Percentiles rank a stretch among this genome's conserved stretches.
phyloP scores from a whole-genome alignment of 2,888 invertebrate species.

The Acrobasis repandana region DNA sequence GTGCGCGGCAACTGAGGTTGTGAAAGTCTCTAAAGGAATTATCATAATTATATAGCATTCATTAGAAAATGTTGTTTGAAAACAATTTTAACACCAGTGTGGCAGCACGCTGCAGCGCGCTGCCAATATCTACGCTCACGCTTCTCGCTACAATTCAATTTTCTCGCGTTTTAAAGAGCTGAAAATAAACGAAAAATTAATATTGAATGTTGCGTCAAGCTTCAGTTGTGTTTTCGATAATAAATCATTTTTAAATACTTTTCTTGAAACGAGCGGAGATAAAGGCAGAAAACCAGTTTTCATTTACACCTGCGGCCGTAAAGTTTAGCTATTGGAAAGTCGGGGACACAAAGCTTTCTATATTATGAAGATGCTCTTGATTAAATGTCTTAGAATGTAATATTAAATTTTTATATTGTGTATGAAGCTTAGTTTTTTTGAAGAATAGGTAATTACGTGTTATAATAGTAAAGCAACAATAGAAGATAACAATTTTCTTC shows the following conservation, averaged over 20 bases:
- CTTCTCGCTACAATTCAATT: slow-evolving; percentile 26
- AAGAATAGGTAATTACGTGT: too few relatives aligned
- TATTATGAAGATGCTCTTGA: slow-evolving; percentile 11
- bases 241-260: slow-evolving; percentile 7
- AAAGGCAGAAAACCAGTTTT: slow-evolving; percentile 16
- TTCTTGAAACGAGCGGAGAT: slow-evolving; percentile 2
- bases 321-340: slow-evolving; percentile 14
- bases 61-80: too few relatives aligned
- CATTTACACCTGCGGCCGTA: slow-evolving; percentile 20
- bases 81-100: too few relatives aligned
- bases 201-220: slow-evolving; percentile 5
- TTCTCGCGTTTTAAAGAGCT: slow-evolving; percentile 18
- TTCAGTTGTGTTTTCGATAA: neutral
- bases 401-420: neutral
- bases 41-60: too few relatives aligned
- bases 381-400: slow-evolving; percentile 5
- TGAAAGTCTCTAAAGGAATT: too few relatives aligned
- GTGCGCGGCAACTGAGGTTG: too few relatives aligned
- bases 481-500: too few relatives aligned
- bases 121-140: neutral
- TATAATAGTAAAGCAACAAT: too few relatives aligned
- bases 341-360: slow-evolving; percentile 8
- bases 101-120: neutral
- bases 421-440: neutral
- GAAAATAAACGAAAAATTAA: slow-evolving; percentile 22